Evolutionary conservation across 2,888 invertebrate genomes (phyloP).

Genomic region (Nephrotoma appendiculata): DNA sequence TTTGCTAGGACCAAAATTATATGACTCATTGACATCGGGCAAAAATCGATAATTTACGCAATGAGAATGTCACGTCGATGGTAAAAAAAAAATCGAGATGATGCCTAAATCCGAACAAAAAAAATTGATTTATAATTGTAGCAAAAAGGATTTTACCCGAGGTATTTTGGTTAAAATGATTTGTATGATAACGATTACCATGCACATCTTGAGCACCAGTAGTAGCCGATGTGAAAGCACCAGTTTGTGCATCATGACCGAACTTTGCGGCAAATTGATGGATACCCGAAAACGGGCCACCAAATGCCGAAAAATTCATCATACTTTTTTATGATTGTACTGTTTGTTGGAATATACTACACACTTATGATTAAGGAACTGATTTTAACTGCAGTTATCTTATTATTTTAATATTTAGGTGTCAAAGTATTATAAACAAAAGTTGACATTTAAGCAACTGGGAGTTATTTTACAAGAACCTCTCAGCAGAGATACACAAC

Average conservation of each 20-base stretch:
- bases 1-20: neutral
- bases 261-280: conserved; percentile 34
- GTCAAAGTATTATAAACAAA: conserved; percentile 1
- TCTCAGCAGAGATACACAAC: neutral
- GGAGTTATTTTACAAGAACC: neutral
- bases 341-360: neutral
- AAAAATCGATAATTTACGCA: conserved; percentile 3
- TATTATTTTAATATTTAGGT: neutral
- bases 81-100: neutral
- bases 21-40: neutral
- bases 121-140: neutral
- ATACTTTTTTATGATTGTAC: conserved; percentile 14
- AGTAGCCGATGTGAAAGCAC: conserved; percentile 28
- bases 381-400: neutral
- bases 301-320: conserved; percentile 35
- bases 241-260: conserved; percentile 29
- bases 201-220: conserved; percentile 24
- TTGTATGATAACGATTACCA: conserved; percentile 33
- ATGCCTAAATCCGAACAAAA: neutral
- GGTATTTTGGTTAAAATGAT: conserved; percentile 33
- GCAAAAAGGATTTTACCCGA: conserved; percentile 24
- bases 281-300: conserved; percentile 32
- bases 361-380: conserved; percentile 1
- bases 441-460: conserved; percentile 4
- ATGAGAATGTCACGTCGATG: neutral